A percentile compares a stretch with the other conserved stretches of the same genome.
Conservation (phyloP, 2,113 vertebrate species). For the Hymenochirus boettgeri region DNA sequence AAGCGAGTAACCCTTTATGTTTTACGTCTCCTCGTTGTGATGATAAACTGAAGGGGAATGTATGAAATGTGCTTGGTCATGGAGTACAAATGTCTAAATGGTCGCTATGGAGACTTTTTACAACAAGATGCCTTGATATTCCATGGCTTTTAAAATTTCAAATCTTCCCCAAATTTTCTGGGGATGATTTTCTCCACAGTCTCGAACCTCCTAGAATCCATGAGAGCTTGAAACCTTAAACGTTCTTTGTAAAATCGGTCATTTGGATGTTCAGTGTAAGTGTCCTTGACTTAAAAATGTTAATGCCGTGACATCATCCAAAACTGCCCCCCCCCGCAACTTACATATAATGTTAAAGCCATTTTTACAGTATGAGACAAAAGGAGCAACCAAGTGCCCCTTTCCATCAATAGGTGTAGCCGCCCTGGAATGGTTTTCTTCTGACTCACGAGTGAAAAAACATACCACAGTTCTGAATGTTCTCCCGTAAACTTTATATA, state of each 20-base stretch:
- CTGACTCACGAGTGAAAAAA: too few relatives aligned
- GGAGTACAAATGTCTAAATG: slow-evolving; percentile 32
- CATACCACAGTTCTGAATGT: too few relatives aligned
- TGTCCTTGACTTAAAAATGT: too few relatives aligned
- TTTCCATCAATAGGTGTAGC: not conserved
- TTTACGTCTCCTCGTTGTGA: slow-evolving; percentile 7
- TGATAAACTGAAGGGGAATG: slow-evolving; percentile 6
- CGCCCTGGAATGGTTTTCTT: too few relatives aligned
- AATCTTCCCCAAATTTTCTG: slow-evolving; percentile 27
- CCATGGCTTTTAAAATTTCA: slow-evolving; percentile 30
- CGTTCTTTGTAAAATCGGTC: slow-evolving; percentile 4
- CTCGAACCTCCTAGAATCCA: slow-evolving; percentile 28
- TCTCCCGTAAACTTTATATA: too few relatives aligned
- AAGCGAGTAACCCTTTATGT: slow-evolving; percentile 9
- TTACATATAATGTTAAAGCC: too few relatives aligned
- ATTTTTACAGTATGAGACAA: too few relatives aligned
- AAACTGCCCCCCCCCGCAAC: too few relatives aligned
- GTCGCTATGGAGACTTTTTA: slow-evolving; percentile 3
- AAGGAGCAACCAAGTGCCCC: too few relatives aligned
- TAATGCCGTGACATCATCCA: too few relatives aligned
- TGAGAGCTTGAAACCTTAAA: slow-evolving; percentile 27
- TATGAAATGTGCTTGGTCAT: slow-evolving; percentile 11
- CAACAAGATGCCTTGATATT: not conserved
- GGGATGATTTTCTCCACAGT: slow-evolving; percentile 32
- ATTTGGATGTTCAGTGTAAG: slow-evolving; percentile 26